These are phyloP conservation scores for Drosophila mettleri DNA, from an alignment of 2,888 invertebrate species.

Conservation along the genomic window DNA sequence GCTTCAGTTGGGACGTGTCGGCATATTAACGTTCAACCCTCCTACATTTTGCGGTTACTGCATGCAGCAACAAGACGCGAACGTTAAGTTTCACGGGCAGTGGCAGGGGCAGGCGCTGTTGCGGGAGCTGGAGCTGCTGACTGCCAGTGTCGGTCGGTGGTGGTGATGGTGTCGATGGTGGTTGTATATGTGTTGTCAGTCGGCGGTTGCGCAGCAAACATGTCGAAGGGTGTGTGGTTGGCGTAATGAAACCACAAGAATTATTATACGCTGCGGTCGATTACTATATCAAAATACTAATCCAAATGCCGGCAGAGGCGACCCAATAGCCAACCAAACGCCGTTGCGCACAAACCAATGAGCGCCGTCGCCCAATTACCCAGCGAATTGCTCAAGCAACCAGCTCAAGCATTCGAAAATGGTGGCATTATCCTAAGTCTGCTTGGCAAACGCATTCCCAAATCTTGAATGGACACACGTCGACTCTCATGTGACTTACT, in stretches of 20 bases:
- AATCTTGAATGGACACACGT: too few relatives aligned
- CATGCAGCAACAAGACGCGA: conserved; percentile 31
- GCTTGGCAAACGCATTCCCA: too few relatives aligned
- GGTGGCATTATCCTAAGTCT: conserved; percentile 13
- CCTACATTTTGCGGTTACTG: conserved; percentile 71
- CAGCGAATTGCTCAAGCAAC: background rate
- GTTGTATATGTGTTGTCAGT: conserved; percentile 54
- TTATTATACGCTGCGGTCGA: conserved; percentile 82
- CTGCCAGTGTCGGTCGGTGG: conserved; percentile 4
- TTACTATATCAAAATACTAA: conserved; percentile 75
- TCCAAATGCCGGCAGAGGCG: conserved; percentile 43
- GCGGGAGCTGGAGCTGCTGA: too few relatives aligned
- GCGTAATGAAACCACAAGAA: conserved; percentile 82
- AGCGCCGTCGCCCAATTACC: conserved; percentile 29
- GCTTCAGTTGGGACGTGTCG: conserved; percentile 24
- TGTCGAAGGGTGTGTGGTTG: conserved; percentile 70
- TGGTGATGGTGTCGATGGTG: conserved; percentile 30
- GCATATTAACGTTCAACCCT: conserved; percentile 67
- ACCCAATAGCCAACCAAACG: conserved; percentile 61
- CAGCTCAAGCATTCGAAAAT: conserved; percentile 28
- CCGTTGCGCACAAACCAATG: conserved; percentile 56
- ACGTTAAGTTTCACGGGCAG: conserved; percentile 8
- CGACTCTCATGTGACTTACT: too few relatives aligned
- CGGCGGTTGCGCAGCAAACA: conserved; percentile 62
- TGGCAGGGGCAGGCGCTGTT: too few relatives aligned